Evolutionary conservation across 2,797 vertebrate species (phyloP).

Genomic region (Peromyscus melanophrys): DNA sequence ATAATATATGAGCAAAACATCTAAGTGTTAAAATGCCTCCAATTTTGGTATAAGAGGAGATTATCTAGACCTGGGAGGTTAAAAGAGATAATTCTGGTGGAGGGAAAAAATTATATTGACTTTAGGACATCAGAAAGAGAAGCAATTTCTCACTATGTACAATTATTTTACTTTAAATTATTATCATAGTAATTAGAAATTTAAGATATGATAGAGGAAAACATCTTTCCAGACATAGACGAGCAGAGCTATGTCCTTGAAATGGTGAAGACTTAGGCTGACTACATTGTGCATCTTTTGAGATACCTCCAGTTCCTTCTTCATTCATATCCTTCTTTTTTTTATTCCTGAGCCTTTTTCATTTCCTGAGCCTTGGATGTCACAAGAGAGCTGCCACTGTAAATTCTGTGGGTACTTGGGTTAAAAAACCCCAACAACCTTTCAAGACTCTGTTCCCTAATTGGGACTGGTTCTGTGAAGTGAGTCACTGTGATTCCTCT

Average conservation of each 20-base stretch:
- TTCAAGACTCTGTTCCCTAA: slow-evolving; percentile 68
- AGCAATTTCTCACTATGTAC: slow-evolving; percentile 39
- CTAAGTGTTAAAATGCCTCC: slow-evolving; percentile 5
- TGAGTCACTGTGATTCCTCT: slow-evolving; percentile 75
- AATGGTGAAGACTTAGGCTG: background rate
- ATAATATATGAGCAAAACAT: slow-evolving; percentile 13
- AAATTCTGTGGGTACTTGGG: slow-evolving; percentile 20
- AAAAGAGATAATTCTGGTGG: background rate
- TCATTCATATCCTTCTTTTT: background rate
- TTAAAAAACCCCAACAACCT: background rate
- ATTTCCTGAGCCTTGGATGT: slow-evolving; percentile 31
- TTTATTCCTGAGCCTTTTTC: slow-evolving; percentile 4
- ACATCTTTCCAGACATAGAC: background rate
- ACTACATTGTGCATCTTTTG: background rate
- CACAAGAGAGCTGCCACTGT: slow-evolving; percentile 40
- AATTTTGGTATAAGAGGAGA: background rate
- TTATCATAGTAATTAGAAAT: background rate
- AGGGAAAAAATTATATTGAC: background rate
- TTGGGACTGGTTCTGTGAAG: slow-evolving; percentile 81
- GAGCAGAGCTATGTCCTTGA: background rate
- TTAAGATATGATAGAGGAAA: slow-evolving; percentile 38
- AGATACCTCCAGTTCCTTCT: background rate
- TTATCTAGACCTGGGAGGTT: background rate
- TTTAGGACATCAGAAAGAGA: background rate
- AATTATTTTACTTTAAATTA: slow-evolving; percentile 48